Conservation (phyloP, 2,888 invertebrate species). For the Cantharis rufa region DNA sequence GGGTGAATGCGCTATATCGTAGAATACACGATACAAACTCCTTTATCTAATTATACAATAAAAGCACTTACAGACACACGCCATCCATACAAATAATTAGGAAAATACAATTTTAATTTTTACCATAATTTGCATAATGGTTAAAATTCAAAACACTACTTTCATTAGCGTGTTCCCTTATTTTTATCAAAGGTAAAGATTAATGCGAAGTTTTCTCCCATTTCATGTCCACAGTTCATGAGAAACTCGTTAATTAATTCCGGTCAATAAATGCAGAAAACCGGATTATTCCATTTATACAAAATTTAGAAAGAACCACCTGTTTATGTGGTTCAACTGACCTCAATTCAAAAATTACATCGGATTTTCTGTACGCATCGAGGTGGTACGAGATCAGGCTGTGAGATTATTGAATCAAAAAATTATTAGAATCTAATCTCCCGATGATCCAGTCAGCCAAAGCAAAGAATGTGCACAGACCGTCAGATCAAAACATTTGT, state of each 20-base stretch:
- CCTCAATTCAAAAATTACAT: not conserved
- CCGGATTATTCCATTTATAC: not conserved
- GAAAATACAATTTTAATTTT: not conserved
- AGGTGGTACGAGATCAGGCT: too few relatives aligned
- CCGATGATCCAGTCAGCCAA: too few relatives aligned
- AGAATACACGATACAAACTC: not conserved
- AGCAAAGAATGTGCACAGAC: too few relatives aligned
- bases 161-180: not conserved
- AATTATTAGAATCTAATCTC: too few relatives aligned
- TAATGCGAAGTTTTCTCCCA: not conserved
- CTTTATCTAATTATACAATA: not conserved
- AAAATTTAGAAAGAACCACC: slow-evolving; percentile 2
- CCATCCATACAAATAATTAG: not conserved
- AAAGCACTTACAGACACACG: not conserved
- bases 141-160: not conserved
- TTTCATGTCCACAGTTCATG: not conserved
- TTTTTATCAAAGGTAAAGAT: not conserved
- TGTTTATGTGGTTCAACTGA: not conserved
- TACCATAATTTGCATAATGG: not conserved
- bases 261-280: not conserved
- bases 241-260: not conserved
- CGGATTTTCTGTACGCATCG: too few relatives aligned
- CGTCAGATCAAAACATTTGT: too few relatives aligned
- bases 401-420: too few relatives aligned
- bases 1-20: not conserved